These are phyloP conservation scores for Coluber constrictor DNA, from an alignment of 2,797 vertebrate species.

Conservation along the genomic window DNA sequence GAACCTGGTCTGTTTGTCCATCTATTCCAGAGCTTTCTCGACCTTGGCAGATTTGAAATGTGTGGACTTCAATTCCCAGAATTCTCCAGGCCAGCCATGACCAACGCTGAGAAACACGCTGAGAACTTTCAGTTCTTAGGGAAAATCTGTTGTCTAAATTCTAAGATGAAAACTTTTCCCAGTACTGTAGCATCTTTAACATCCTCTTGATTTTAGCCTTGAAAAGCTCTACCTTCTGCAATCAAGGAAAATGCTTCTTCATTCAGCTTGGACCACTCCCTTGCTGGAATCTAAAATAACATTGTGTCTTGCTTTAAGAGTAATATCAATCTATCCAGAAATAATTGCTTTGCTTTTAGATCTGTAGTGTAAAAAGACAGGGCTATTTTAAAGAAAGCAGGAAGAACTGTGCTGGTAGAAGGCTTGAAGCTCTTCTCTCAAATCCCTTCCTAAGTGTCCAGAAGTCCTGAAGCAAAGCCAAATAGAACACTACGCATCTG, in stretches of 20 bases:
- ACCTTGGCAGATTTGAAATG: not conserved
- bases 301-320: not conserved
- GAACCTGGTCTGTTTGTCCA: not conserved
- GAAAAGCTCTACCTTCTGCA: not conserved
- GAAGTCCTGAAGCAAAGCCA: not conserved
- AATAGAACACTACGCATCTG: not conserved
- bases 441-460: not conserved
- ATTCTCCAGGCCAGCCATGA: not conserved
- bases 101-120: no score
- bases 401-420: not conserved
- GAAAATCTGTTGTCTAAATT: not conserved
- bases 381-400: not conserved
- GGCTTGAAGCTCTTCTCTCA: not conserved
- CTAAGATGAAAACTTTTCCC: not conserved
- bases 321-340: not conserved
- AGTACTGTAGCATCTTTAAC: not conserved
- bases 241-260: not conserved
- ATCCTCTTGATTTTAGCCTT: not conserved
- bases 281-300: not conserved
- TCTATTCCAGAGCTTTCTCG: not conserved
- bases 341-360: not conserved
- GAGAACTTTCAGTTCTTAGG: not conserved
- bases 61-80: not conserved
- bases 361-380: not conserved
- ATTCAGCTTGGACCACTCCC: not conserved